Evolutionary conservation across 64 coral and sea anemone species (phyloP).

Genomic region (Porites australiensis): DNA sequence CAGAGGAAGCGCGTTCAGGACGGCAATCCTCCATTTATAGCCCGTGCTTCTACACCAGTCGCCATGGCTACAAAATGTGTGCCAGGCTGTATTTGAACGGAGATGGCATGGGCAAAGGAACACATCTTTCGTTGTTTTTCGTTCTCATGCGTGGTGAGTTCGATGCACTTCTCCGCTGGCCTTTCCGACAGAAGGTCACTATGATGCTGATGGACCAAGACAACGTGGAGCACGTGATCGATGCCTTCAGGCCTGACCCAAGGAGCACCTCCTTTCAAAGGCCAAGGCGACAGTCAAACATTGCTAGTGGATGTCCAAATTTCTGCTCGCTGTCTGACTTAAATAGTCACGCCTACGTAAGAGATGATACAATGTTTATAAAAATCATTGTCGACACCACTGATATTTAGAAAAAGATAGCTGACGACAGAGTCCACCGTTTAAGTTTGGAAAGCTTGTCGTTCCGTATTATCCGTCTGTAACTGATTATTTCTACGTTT

Average conservation of each 20-base stretch:
- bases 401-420: slow-evolving; percentile 6
- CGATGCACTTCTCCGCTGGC: slow-evolving; percentile 63
- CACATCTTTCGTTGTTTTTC: slow-evolving; percentile 66
- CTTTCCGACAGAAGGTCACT: slow-evolving; percentile 75
- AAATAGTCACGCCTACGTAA: slow-evolving; percentile 54
- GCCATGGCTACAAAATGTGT: slow-evolving; percentile 78
- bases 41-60: slow-evolving; percentile 63
- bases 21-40: slow-evolving; percentile 59
- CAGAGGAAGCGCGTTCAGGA: slow-evolving; percentile 44
- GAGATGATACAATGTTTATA: slow-evolving; percentile 64
- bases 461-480: too few relatives aligned
- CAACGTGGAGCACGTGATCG: slow-evolving; percentile 72
- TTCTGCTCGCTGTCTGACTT: slow-evolving; percentile 59
- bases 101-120: slow-evolving; percentile 65
- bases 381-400: slow-evolving; percentile 52
- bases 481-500: too few relatives aligned
- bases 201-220: slow-evolving; percentile 75
- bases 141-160: slow-evolving; percentile 74
- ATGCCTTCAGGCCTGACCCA: slow-evolving; percentile 70
- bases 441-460: too few relatives aligned
- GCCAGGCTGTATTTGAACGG: slow-evolving; percentile 66
- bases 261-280: slow-evolving; percentile 65
- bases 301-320: slow-evolving; percentile 63
- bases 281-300: slow-evolving; percentile 55
- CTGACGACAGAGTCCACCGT: too few relatives aligned